phyloP scores from a whole-genome alignment of 2,888 invertebrate genomes.

The Plebejus argus region DNA sequence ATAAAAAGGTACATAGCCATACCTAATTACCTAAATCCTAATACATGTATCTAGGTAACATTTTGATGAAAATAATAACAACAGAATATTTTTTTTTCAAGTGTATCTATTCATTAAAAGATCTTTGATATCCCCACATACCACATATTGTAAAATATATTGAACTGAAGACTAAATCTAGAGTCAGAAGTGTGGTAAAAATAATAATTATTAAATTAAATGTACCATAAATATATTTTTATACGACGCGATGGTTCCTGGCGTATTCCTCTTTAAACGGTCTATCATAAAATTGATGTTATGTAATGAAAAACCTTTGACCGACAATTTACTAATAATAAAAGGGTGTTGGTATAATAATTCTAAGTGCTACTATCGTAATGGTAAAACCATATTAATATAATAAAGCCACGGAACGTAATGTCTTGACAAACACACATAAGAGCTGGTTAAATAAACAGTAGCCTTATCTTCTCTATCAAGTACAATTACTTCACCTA shows the following conservation, averaged over 20 bases:
- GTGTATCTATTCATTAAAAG: too few relatives aligned
- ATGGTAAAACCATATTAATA: background rate
- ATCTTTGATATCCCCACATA: too few relatives aligned
- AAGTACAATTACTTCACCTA: background rate
- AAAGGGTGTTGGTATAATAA: background rate
- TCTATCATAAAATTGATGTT: background rate
- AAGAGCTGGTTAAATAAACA: slow-evolving; percentile 7
- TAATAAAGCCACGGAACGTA: background rate
- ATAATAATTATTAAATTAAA: too few relatives aligned
- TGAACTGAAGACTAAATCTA: too few relatives aligned
- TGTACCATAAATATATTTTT: too few relatives aligned
- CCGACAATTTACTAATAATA: background rate
- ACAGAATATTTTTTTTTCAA: too few relatives aligned
- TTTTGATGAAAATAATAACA: too few relatives aligned
- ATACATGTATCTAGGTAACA: too few relatives aligned
- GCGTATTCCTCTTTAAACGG: background rate
- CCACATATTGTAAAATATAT: too few relatives aligned
- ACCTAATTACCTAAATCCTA: too few relatives aligned
- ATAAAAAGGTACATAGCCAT: too few relatives aligned
- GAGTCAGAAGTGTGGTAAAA: too few relatives aligned
- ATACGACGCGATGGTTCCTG: background rate
- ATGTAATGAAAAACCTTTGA: background rate
- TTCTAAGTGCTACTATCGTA: background rate
- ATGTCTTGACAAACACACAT: background rate
- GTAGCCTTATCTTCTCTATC: slow-evolving; percentile 11